Conservation (phyloP, 2,113 vertebrate species). For the Mustela lutreola region DNA sequence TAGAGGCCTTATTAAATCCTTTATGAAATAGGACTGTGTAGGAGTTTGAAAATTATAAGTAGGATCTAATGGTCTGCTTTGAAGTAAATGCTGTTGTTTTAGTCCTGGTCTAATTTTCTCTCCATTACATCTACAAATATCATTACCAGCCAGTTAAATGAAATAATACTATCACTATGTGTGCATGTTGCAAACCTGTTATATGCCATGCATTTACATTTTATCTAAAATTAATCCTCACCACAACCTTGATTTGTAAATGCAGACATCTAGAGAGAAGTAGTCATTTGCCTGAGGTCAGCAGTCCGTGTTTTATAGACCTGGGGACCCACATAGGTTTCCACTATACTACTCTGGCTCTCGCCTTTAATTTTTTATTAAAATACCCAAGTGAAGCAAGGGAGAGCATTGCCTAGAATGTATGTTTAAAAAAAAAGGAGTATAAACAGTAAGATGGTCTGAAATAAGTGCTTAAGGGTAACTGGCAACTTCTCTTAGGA, state of each 20-base stretch:
- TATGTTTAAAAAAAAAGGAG: neutral
- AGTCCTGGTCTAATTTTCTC: neutral
- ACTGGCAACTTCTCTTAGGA: neutral
- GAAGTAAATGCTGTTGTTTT: neutral
- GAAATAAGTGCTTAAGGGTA: neutral
- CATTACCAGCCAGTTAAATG: neutral
- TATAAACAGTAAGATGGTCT: no score
- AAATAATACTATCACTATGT: neutral
- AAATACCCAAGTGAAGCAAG: neutral
- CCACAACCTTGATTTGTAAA: neutral
- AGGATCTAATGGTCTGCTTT: neutral
- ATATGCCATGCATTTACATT: neutral
- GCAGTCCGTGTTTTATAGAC: no score
- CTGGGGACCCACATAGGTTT: neutral
- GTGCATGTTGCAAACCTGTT: neutral
- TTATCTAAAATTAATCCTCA: neutral
- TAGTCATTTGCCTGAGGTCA: neutral
- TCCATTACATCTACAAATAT: neutral
- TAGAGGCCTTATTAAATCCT: neutral
- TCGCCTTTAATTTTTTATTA: neutral
- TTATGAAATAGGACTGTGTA: neutral
- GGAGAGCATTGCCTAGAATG: neutral
- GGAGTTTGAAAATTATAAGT: neutral
- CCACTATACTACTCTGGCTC: neutral
- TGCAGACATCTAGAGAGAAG: neutral